These are phyloP conservation scores for Stegodyphus mimosarum DNA, from an alignment of 1,140 invertebrate genomes.

Conservation along the genomic window DNA sequence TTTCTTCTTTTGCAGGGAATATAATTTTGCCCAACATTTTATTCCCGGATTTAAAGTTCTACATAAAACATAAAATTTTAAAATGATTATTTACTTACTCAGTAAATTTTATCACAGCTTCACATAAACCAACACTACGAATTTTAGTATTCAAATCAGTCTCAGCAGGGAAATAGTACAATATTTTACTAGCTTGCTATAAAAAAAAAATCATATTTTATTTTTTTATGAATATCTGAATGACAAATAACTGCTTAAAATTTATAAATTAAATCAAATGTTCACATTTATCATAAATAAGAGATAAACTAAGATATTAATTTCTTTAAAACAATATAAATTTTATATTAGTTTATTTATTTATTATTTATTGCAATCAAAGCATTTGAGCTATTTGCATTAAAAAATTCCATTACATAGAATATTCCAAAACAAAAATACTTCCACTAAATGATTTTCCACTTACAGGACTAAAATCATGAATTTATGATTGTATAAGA, in stretches of 20 bases:
- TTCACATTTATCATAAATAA: too few relatives aligned
- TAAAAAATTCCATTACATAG: not conserved
- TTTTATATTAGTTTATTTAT: too few relatives aligned
- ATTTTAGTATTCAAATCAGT: constrained; percentile 84
- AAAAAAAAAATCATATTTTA: constrained; percentile 65
- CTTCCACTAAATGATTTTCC: not conserved
- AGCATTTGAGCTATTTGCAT: not conserved
- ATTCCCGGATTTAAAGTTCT: not conserved
- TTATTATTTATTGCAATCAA: too few relatives aligned
- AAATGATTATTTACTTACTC: constrained; percentile 83
- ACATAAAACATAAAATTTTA: constrained; percentile 10
- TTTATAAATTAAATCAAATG: too few relatives aligned
- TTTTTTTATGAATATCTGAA: too few relatives aligned
- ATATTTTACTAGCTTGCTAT: constrained; percentile 89
- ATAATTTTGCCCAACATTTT: not conserved
- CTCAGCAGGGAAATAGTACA: constrained; percentile 86
- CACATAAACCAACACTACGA: constrained; percentile 88
- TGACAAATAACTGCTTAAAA: too few relatives aligned
- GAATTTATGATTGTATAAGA: not conserved
- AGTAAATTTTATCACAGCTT: constrained; percentile 92
- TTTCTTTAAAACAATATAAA: too few relatives aligned
- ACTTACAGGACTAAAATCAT: not conserved
- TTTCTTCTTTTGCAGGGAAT: not conserved
- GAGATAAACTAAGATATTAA: too few relatives aligned
- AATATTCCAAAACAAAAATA: not conserved